Evolutionary conservation across 2,888 invertebrate species (phyloP).

Genomic region (Ditula angustiorana): DNA sequence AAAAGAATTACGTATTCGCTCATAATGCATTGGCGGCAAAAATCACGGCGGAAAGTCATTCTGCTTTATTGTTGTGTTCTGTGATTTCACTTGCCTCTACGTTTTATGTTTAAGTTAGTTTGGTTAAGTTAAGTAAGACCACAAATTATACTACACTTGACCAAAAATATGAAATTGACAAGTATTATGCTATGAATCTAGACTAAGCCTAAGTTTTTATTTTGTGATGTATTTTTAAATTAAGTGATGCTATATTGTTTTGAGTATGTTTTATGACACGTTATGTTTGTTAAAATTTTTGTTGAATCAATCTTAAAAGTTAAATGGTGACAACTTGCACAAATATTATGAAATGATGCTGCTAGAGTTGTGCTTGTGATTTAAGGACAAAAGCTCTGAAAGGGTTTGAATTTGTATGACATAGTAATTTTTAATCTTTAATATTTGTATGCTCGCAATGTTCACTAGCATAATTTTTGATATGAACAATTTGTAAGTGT

Average conservation of each 20-base stretch:
- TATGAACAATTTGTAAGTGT: conserved; percentile 51
- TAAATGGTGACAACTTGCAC: conserved; percentile 9
- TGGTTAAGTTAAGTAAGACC: conserved; percentile 15
- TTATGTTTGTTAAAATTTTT: conserved; percentile 27
- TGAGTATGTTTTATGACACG: conserved; percentile 14
- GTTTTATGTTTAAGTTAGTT: conserved; percentile 22
- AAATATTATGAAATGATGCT: conserved; percentile 10
- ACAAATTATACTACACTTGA: conserved; percentile 30
- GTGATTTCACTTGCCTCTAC: background rate
- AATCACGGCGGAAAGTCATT: too few relatives aligned
- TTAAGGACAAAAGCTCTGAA: conserved; percentile 30
- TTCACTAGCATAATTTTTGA: conserved; percentile 54
- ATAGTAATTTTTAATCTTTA: conserved; percentile 39
- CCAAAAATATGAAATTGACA: conserved; percentile 46
- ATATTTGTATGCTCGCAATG: conserved; percentile 41
- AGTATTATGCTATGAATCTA: conserved; percentile 54
- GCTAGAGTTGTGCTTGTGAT: conserved; percentile 29
- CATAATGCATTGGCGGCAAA: too few relatives aligned
- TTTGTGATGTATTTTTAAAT: conserved; percentile 36
- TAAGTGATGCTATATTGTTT: conserved; percentile 31
- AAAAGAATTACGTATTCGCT: too few relatives aligned
- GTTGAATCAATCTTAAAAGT: conserved; percentile 7
- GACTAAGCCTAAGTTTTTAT: conserved; percentile 41
- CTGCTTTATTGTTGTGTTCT: too few relatives aligned
- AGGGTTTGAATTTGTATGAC: conserved; percentile 23